Base-by-base conservation (phyloP, 2,888 invertebrate species). In the Ophioninae sp. region DNA sequence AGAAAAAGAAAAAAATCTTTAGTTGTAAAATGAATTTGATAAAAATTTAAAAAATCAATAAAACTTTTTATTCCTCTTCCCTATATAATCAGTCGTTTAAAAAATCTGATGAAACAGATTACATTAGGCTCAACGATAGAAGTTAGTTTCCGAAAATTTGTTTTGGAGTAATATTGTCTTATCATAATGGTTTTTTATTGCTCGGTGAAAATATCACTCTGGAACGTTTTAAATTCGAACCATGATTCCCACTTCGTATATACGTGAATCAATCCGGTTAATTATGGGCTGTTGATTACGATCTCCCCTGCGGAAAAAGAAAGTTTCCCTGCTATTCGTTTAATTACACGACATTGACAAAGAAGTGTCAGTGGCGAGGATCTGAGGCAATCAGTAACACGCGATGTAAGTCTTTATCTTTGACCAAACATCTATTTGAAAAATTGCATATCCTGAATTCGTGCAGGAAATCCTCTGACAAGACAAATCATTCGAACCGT, bases 241-340 rank as follows among this genome's bases (percentile, higher is more conserved):
- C 7, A 7, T 20, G 20, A 70, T 30, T 30, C 37, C 30, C n/a
- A 7, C 39, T 64, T 64, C 50, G 13, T 75, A 37, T 20, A 68
- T 68, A 23, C 68, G 76, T 76, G 67, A 59, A 21, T 68, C 57
- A 41, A 41, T 23, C 59, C 76, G 41, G 68, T 76, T 68, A 76
- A 76, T 59, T 59, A 59, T 21, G 68, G 59, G 39, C 67, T 59
- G 59, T 76, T 59, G 76, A 17, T 23, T 57, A 59, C 76, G 57
- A 59, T 23, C 59, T 39, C 67, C 39, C 21, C 57, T 41, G 23
- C 44, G 30, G 41, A 41, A 30, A 64, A 64, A 7, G 41, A 68
- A 76, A 76, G 76, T 76, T 76, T 76, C 59, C 67, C 65, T 41
- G 41, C 57, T 44, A 62, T 41, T 57, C 23, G 57, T 67, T 67